Evolutionary conservation across 2,888 invertebrate genomes (phyloP).

Genomic region (Beris chalybata): DNA sequence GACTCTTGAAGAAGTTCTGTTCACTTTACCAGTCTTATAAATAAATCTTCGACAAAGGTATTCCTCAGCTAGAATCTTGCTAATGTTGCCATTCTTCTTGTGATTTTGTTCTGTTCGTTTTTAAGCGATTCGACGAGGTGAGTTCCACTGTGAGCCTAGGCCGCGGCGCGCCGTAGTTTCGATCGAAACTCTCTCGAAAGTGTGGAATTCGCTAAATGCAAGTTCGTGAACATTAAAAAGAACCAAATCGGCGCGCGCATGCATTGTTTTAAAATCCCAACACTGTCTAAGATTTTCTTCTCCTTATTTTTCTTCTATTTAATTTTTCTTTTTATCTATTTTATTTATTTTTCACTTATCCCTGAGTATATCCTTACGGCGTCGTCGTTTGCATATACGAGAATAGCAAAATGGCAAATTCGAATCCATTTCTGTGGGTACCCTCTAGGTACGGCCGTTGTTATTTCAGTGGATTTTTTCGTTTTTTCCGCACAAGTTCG

Average conservation of each 20-base stretch:
- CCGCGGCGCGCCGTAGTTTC: slow-evolving; percentile 22
- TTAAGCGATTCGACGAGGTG: no score
- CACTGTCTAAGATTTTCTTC: slow-evolving; percentile 27
- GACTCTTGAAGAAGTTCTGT: slow-evolving; percentile 28
- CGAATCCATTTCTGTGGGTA: slow-evolving; percentile 14
- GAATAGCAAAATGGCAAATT: slow-evolving; percentile 15
- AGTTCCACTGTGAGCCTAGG: slow-evolving; percentile 1
- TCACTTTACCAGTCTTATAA: slow-evolving; percentile 34
- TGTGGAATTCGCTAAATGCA: slow-evolving; percentile 38
- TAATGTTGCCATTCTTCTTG: slow-evolving; percentile 37
- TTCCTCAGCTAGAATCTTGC: slow-evolving; percentile 32
- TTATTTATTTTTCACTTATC: slow-evolving; percentile 22
- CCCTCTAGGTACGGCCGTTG: slow-evolving; percentile 6
- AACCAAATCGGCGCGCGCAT: slow-evolving; percentile 36
- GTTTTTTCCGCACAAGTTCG: slow-evolving; percentile 28
- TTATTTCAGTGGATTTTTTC: slow-evolving; percentile 21
- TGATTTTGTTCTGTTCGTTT: slow-evolving; percentile 7
- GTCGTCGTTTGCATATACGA: slow-evolving; percentile 21
- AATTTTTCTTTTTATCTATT: not conserved
- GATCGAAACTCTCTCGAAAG: slow-evolving; percentile 18
- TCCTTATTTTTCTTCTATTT: slow-evolving; percentile 3
- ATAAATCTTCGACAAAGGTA: slow-evolving; percentile 35
- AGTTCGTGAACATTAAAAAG: slow-evolving; percentile 39
- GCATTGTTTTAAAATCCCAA: slow-evolving; percentile 35
- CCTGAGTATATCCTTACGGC: not conserved